Percentiles rank a stretch among this genome's conserved stretches.
Conservation (phyloP, 2,797 vertebrate genomes). For the Rhinella marina region DNA sequence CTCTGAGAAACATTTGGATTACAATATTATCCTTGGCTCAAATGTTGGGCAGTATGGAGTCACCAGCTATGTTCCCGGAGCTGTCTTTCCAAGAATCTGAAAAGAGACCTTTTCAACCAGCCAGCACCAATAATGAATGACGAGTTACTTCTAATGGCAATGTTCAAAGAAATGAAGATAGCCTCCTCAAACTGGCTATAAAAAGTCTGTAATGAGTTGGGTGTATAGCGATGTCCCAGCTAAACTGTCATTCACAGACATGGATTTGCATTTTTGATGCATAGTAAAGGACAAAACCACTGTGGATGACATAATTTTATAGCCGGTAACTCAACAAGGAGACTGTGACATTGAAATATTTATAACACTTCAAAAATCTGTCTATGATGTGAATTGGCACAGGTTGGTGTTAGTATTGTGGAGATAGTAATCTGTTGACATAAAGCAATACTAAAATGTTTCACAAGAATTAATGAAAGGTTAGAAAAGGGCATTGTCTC, state of each 20-base stretch:
- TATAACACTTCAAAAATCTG: not conserved
- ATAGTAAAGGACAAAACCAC: not conserved
- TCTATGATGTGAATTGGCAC: not conserved
- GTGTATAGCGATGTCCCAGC: not conserved
- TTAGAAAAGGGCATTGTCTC: not conserved
- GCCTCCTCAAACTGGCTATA: not conserved
- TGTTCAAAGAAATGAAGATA: slow-evolving; percentile 36
- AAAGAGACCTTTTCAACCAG: slow-evolving; percentile 42
- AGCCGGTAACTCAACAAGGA: not conserved
- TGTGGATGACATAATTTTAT: not conserved
- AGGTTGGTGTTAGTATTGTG: not conserved
- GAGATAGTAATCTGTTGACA: not conserved
- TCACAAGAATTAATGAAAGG: slow-evolving; percentile 6
- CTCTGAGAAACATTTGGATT: slow-evolving; percentile 40
- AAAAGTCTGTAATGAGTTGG: not conserved
- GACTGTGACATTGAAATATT: slow-evolving; percentile 5
- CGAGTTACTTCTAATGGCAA: slow-evolving; percentile 28
- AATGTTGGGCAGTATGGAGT: slow-evolving; percentile 33
- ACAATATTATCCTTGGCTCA: slow-evolving; percentile 38
- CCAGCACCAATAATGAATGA: slow-evolving; percentile 36
- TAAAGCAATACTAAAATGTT: not conserved
- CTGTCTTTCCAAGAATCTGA: slow-evolving; percentile 48
- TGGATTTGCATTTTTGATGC: not conserved
- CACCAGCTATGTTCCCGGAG: slow-evolving; percentile 21
- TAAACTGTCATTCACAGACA: not conserved